These are phyloP conservation scores for Catocala sponsa DNA, from an alignment of 2,888 invertebrate genomes.

Conservation along the genomic window DNA sequence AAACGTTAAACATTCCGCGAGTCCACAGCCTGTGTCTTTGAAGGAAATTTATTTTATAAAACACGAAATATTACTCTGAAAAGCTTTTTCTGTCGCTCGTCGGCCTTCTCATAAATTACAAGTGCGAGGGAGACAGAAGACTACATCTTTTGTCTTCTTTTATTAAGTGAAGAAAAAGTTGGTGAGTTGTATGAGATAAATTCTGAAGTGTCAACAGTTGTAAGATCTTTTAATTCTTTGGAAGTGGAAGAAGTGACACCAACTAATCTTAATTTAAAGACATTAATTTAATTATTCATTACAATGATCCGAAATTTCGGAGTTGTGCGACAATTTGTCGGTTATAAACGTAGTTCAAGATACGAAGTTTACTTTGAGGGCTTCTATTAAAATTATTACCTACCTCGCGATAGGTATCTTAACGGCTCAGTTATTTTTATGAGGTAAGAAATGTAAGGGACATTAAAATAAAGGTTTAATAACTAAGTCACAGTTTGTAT, in stretches of 20 bases:
- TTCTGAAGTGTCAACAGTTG: constrained; percentile 24
- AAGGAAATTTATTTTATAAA: constrained; percentile 26
- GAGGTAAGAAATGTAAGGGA: background rate
- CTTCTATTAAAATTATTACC: constrained; percentile 34
- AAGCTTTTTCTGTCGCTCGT: constrained; percentile 18
- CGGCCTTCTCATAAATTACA: constrained; percentile 19
- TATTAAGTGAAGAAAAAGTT: constrained; percentile 19
- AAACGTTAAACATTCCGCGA: constrained; percentile 24
- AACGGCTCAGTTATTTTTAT: constrained; percentile 7
- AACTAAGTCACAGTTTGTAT: too few species aligned
- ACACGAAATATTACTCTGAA: constrained; percentile 34
- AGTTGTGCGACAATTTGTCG: constrained; percentile 42
- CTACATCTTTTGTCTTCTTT: constrained; percentile 11
- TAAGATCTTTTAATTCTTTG: constrained; percentile 32
- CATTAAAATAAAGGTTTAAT: background rate
- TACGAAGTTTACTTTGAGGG: constrained; percentile 26
- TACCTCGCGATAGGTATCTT: constrained; percentile 9
- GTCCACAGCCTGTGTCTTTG: constrained; percentile 1
- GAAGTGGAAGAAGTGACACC: constrained; percentile 16
- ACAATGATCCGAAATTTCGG: constrained; percentile 36
- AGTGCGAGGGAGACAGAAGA: constrained; percentile 10
- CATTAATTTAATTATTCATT: constrained; percentile 47
- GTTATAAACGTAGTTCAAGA: constrained; percentile 31
- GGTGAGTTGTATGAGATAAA: constrained; percentile 9
- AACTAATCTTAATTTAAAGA: constrained; percentile 45